phyloP scores from a whole-genome alignment of 2,113 vertebrate species.

The Scatophagus argus region DNA sequence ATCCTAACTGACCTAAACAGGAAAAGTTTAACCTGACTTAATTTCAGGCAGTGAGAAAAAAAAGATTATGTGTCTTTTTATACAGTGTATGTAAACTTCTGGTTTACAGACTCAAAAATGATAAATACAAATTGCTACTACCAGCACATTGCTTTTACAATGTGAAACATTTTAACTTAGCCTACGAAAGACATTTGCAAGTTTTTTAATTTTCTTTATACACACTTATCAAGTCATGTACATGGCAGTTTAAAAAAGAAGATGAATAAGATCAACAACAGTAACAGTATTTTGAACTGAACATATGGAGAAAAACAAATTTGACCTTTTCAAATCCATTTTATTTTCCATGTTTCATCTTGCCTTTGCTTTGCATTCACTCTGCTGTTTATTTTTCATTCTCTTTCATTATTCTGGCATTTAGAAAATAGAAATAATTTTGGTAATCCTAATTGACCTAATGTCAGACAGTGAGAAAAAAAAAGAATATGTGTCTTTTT shows the following conservation, averaged over 20 bases:
- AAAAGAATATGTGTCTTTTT: no score
- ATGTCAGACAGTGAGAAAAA: no score
- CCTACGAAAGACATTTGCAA: neutral
- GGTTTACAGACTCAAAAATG: no score
- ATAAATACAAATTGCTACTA: neutral
- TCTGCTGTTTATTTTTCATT: neutral
- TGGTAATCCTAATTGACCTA: no score
- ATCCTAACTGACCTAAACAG: no score
- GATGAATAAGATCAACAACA: neutral
- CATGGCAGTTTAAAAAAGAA: neutral
- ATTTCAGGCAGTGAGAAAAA: no score
- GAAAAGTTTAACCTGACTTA: no score
- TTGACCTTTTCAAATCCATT: slow-evolving; percentile 23
- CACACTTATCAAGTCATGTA: neutral
- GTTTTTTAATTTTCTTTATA: neutral
- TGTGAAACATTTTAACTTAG: neutral
- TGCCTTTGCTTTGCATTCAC: neutral
- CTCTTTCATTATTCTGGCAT: no score
- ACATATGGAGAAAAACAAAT: neutral
- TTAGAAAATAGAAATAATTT: no score
- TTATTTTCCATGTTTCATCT: neutral
- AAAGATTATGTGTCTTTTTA: no score
- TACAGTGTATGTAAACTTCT: no score
- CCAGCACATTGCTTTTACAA: neutral
- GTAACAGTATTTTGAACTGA: slow-evolving; percentile 2